Evolutionary conservation across 2,113 vertebrate genomes (phyloP).

Genomic region (Podilymbus podiceps): DNA sequence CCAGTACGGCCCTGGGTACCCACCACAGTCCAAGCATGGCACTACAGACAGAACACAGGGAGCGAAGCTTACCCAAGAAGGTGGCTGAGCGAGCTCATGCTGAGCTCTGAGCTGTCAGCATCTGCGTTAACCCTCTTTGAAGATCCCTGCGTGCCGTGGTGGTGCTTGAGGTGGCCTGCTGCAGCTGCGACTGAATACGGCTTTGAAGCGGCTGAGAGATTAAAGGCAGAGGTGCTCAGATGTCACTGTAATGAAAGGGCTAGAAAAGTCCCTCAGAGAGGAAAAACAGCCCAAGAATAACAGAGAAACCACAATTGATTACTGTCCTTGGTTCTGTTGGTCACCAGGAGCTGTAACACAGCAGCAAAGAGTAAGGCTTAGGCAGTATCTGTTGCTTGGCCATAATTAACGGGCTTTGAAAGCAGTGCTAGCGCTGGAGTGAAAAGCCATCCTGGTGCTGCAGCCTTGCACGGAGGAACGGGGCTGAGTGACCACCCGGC

Average conservation of each 20-base stretch:
- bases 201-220: neutral
- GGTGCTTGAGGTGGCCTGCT: neutral
- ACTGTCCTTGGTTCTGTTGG: neutral
- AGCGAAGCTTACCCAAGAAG: neutral
- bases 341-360: neutral
- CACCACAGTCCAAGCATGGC: too few relatives aligned
- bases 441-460: neutral
- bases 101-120: neutral
- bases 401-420: neutral
- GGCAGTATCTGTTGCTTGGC: neutral
- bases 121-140: neutral
- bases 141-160: accelerated
- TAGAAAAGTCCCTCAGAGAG: neutral
- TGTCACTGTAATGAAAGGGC: neutral
- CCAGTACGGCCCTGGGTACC: neutral
- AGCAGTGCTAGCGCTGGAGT: neutral
- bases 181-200: neutral
- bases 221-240: neutral
- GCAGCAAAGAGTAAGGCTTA: neutral
- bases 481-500: neutral
- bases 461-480: accelerated
- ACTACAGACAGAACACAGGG: neutral
- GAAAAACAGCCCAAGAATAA: neutral
- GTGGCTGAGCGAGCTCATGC: neutral
- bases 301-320: neutral